phyloP scores from a whole-genome alignment of 2,888 invertebrate species.

The Ctenicera cuprea region DNA sequence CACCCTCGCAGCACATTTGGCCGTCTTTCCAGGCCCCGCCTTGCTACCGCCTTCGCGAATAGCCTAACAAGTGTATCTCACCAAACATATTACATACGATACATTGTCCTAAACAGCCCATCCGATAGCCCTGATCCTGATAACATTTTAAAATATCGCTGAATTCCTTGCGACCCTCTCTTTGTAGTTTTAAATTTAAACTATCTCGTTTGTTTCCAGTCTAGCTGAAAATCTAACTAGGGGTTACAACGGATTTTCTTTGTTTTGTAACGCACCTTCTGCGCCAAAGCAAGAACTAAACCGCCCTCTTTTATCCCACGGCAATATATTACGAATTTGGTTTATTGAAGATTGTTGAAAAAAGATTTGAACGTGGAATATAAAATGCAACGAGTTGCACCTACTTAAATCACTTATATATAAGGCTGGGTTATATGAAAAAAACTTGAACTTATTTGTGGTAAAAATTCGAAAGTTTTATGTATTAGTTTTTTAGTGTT shows the following conservation, averaged over 20 bases:
- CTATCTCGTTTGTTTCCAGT: slow-evolving; percentile 62
- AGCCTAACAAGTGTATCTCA: slow-evolving; percentile 67
- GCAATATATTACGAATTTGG: slow-evolving; percentile 42
- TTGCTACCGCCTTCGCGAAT: slow-evolving; percentile 68
- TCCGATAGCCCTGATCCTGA: slow-evolving; percentile 60
- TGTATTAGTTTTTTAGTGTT: no score
- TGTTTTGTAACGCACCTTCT: slow-evolving; percentile 49
- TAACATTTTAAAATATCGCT: slow-evolving; percentile 71
- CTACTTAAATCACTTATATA: not conserved
- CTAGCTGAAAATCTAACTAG: slow-evolving; percentile 63
- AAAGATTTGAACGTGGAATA: slow-evolving; percentile 33
- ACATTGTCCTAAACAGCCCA: slow-evolving; percentile 55
- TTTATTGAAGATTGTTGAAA: slow-evolving; percentile 47
- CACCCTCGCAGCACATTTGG: slow-evolving; percentile 56
- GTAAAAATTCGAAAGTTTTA: no score
- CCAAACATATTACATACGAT: slow-evolving; percentile 58
- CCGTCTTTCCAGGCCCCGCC: slow-evolving; percentile 69
- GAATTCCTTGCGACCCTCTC: slow-evolving; percentile 62
- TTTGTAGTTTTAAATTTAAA: slow-evolving; percentile 64
- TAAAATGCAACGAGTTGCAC: slow-evolving; percentile 19
- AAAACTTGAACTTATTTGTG: no score
- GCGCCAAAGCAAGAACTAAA: slow-evolving; percentile 39
- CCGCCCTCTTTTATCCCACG: slow-evolving; percentile 42
- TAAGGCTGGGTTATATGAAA: no score
- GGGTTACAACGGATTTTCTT: slow-evolving; percentile 51